phyloP scores from a whole-genome alignment of 2,797 vertebrate species.

The Carduelis carduelis region DNA sequence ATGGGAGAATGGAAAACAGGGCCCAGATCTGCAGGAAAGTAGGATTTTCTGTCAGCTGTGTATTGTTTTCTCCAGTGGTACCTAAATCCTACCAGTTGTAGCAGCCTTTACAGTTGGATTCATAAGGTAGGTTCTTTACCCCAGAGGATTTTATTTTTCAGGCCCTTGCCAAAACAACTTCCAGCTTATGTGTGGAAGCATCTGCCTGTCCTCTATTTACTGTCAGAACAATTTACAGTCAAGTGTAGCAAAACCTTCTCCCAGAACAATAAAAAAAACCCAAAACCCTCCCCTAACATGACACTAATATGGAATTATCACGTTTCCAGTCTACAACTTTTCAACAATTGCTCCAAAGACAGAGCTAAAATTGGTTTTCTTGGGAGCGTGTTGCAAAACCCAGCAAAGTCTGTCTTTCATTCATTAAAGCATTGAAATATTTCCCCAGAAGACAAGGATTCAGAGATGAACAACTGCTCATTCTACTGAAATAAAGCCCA shows the following conservation, averaged over 20 bases:
- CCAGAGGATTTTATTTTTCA: constrained; percentile 1
- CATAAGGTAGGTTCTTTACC: background rate
- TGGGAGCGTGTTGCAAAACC: background rate
- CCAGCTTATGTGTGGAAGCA: background rate
- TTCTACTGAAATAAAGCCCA: background rate
- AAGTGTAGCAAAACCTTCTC: background rate
- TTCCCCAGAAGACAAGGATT: constrained; percentile 38
- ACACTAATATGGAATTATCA: constrained; percentile 12
- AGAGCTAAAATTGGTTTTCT: constrained; percentile 15
- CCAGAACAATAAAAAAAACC: background rate
- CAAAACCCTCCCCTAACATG: background rate
- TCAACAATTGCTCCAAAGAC: constrained; percentile 16
- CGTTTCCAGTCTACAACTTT: background rate
- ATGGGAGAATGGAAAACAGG: background rate
- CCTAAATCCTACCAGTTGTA: background rate
- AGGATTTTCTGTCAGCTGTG: background rate
- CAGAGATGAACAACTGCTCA: constrained; percentile 15
- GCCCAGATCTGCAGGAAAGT: background rate
- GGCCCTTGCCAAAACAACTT: background rate
- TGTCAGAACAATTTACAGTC: constrained; percentile 36
- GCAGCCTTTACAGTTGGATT: background rate
- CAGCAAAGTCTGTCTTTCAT: background rate
- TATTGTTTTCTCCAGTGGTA: background rate
- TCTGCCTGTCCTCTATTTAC: background rate
- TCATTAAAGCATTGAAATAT: constrained; percentile 2